These are phyloP conservation scores for Tragelaphus scriptus DNA, from an alignment of 2,113 vertebrate genomes.

Conservation along the genomic window DNA sequence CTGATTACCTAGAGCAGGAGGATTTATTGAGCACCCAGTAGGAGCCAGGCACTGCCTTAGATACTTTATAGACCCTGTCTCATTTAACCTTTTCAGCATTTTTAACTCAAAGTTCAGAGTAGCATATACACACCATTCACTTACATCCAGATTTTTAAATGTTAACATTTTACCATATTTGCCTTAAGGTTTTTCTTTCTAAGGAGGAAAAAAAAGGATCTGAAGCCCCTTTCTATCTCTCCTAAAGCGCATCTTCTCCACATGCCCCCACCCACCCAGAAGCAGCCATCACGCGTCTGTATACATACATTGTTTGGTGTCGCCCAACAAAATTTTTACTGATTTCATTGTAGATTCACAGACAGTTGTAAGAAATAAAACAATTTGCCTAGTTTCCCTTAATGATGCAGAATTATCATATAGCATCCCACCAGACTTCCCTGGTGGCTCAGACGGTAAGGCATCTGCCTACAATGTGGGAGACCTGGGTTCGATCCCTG, in stretches of 20 bases:
- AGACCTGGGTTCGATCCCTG: too few relatives aligned
- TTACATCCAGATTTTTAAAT: not conserved
- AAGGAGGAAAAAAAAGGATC: not conserved
- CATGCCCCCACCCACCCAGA: not conserved
- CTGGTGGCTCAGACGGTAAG: accelerated
- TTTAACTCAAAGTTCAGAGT: not conserved
- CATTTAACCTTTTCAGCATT: not conserved
- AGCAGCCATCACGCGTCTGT: not conserved
- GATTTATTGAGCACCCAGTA: not conserved
- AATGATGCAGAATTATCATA: not conserved
- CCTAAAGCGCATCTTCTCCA: not conserved
- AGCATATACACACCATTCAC: not conserved
- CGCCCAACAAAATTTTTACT: not conserved
- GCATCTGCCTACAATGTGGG: not conserved
- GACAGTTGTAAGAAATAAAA: not conserved
- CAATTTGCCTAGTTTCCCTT: not conserved
- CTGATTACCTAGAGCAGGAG: accelerated
- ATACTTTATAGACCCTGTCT: not conserved
- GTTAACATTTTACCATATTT: not conserved
- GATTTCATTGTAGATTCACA: not conserved
- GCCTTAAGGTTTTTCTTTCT: not conserved
- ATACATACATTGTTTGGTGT: not conserved
- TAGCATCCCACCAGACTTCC: too few relatives aligned
- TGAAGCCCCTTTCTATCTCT: not conserved
- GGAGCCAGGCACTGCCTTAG: not conserved